Evolutionary conservation across 2,888 invertebrate genomes (phyloP).

Genomic region (Pheosia tremula): DNA sequence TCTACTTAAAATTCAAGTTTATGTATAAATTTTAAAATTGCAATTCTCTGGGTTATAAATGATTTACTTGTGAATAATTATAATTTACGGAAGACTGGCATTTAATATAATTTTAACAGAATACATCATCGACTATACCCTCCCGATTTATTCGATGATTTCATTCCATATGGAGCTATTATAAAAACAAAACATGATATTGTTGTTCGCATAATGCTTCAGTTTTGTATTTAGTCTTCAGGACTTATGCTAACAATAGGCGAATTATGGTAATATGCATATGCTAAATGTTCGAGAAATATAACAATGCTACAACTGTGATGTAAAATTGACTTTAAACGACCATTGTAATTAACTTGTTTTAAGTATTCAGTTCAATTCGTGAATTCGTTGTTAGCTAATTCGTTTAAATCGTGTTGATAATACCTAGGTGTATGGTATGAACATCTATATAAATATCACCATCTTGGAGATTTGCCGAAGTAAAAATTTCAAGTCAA

Average conservation of each 20-base stretch:
- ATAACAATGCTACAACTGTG: slow-evolving; percentile 16
- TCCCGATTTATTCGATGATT: slow-evolving; percentile 7
- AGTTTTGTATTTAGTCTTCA: slow-evolving; percentile 11
- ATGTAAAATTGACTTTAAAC: slow-evolving; percentile 4
- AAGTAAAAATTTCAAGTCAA: not conserved
- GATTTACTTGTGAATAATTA: not conserved
- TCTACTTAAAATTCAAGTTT: not conserved
- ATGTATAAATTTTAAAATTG: slow-evolving; percentile 14
- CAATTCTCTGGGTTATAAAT: not conserved
- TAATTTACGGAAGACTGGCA: not conserved
- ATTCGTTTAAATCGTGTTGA: not conserved
- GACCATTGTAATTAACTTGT: slow-evolving; percentile 9
- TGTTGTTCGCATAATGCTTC: not conserved
- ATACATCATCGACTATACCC: slow-evolving; percentile 22
- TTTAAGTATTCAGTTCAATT: slow-evolving; percentile 1
- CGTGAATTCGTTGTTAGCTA: not conserved
- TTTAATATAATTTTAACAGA: slow-evolving; percentile 10
- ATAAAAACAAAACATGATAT: not conserved
- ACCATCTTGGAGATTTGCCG: not conserved
- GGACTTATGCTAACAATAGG: slow-evolving; percentile 22
- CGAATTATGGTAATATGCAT: slow-evolving; percentile 39
- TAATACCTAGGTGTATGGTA: no score
- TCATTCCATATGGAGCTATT: slow-evolving; percentile 1
- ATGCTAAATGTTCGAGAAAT: slow-evolving; percentile 42
- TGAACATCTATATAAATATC: not conserved